Conservation (phyloP, 2,113 vertebrate species). For the Aegithalos caudatus region DNA sequence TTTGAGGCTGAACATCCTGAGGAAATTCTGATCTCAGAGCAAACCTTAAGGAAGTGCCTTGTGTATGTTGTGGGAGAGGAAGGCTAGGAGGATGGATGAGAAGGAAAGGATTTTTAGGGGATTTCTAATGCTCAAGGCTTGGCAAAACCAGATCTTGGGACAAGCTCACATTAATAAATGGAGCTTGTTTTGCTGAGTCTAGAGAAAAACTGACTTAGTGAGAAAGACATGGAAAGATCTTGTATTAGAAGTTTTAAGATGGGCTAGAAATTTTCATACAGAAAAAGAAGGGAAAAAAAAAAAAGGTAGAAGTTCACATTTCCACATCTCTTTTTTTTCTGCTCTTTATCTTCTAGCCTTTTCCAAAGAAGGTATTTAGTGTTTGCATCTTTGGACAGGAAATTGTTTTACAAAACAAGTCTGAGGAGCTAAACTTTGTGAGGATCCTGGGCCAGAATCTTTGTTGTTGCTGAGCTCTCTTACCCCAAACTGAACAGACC, state of each 20-base stretch:
- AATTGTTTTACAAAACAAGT: not conserved
- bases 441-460: not conserved
- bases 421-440: not conserved
- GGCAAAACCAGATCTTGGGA: slow-evolving; percentile 38
- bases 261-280: not conserved
- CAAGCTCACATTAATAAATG: slow-evolving; percentile 26
- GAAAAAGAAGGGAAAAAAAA: not conserved
- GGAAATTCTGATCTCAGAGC: slow-evolving; percentile 61
- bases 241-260: not conserved
- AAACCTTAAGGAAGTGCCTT: slow-evolving; percentile 53
- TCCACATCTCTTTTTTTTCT: not conserved
- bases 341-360: not conserved
- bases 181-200: slow-evolving; percentile 39
- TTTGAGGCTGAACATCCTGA: slow-evolving; percentile 55
- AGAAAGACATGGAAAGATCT: slow-evolving; percentile 26
- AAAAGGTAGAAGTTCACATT: not conserved
- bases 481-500: not conserved
- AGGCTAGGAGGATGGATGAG: slow-evolving; percentile 25
- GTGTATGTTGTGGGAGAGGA: slow-evolving; percentile 38
- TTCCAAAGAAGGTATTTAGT: not conserved
- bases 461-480: not conserved
- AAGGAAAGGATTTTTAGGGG: slow-evolving; percentile 52
- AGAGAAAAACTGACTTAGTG: slow-evolving; percentile 32
- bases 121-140: slow-evolving; percentile 41
- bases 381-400: not conserved